Conservation (phyloP, 2,113 vertebrate genomes). For the Struthio camelus region DNA sequence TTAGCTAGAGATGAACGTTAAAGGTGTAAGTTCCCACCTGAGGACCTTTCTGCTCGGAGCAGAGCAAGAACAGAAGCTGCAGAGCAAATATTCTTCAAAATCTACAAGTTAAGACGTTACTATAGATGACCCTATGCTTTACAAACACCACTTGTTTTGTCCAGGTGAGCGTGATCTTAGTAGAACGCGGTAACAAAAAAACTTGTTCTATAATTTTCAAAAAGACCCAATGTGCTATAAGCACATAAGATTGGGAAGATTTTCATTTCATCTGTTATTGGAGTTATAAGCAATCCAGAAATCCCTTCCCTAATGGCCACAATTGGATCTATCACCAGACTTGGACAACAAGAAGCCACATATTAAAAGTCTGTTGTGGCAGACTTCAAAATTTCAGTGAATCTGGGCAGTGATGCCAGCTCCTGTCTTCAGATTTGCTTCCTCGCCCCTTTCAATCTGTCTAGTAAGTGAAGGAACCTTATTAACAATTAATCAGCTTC, state of each 20-base stretch:
- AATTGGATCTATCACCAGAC: background rate
- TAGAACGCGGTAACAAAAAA: background rate
- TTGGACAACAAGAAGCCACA: background rate
- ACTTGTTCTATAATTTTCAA: background rate
- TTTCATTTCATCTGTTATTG: background rate
- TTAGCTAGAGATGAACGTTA: background rate
- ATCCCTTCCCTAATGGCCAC: background rate
- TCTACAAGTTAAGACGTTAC: background rate
- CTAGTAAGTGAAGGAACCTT: background rate
- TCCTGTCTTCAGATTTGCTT: constrained; percentile 2
- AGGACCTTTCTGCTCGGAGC: background rate
- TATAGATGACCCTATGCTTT: background rate
- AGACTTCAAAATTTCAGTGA: background rate
- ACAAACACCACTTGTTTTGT: background rate
- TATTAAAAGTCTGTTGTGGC: background rate
- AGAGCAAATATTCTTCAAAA: background rate
- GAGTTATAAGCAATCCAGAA: background rate
- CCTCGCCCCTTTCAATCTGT: background rate
- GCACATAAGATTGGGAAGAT: background rate
- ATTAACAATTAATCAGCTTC: constrained; percentile 48
- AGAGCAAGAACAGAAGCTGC: background rate
- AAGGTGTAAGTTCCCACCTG: background rate
- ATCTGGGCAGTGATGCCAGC: background rate
- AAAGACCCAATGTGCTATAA: background rate
- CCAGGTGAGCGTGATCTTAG: background rate